Evolutionary conservation across 2,113 vertebrate species (phyloP), one percentile per base, ranked within the genome.

Genomic region (Nerophis ophidion): DNA sequence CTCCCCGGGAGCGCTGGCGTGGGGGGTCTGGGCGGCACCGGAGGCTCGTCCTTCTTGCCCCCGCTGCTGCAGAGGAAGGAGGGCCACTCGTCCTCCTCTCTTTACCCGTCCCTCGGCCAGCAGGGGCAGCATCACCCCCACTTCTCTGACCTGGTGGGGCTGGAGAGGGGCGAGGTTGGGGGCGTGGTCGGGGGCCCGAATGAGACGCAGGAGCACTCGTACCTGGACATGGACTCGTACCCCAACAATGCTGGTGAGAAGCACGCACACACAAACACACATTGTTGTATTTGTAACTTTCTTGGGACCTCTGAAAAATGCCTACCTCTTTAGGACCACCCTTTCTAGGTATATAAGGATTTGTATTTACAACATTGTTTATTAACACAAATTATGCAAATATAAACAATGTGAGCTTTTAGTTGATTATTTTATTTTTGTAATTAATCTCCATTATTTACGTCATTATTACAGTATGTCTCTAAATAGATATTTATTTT

Each of bases 171-270:
- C 26, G 83, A 83, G 54, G 85, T 75, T 0, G 93, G 83, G 46
- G 84, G 72, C 10, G 81, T 89, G 66, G 80, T 79, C 63, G 87
- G 83, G 35, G 79, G 92, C 61, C 69, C 86, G 11, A 8, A 88
- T 2, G 93, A 95, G 67, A 89, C 90, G 71, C 94, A 93, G 13
- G 94, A 95, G 52, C 90, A 89, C 56, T 93, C 93, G 34, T 96
- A 96, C 86, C 81, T 96, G 84, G 94, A 96, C 66, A 95, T 95
- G 93, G 93, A 95, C 82, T 91, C 92, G 0, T 94, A 93, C 65
- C 93, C 93, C 42, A 90, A 91, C 77, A 89, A 90, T 10, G 88
- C 89, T 42, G 85, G 92, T 92, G 7, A 88, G 86, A 57, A 5
- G 2, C 33, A 65, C 40, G 48, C 4, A 71, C 38, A 12, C 48